Evolutionary conservation across 2,888 invertebrate genomes (phyloP), one percentile per base, ranked within the genome.

Genomic region (Caenorhabditis sp.): DNA sequence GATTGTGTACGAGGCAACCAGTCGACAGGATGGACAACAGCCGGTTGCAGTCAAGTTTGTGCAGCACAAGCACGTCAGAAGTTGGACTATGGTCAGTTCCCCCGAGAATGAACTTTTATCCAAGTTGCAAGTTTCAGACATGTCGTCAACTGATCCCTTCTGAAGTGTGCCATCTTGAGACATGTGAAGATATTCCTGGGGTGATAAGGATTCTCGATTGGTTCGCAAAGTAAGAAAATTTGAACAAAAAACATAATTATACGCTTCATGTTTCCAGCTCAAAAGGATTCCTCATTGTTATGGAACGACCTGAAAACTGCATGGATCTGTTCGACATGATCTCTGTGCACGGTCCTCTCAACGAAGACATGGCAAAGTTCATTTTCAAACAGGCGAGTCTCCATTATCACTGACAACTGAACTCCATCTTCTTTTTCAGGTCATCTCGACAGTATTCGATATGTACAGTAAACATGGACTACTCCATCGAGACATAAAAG

Each of bases 11-110:
- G 86, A 87, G 66, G 87, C 80, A 44, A 76, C 82, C 35, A 81
- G 89, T 0, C 72, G 85, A n/a, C 22, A 59, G 5, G 90, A 90
- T 41, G 83, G 84, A 31, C 80, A 74, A 77, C 70, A 66, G 77
- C 90, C 91, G 16, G 90, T 91, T 28, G 91, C 91, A 19, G 90
- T 91, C 8, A 91, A 91, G 69, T 91, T 91, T 68, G 88, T 91
- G 69, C 90, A 91, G 79, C 86, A 91, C 68, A 87, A 90, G 59
- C 85, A 89, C 64, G 89, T 91, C 16, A 76, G 90, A n/a, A 90
- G 90, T 26, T 91, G 91, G 91, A 87, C 86, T 24, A 82, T 86
- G 86, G 85, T 87, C 19, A 51, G 80, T 44, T 16, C 12, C 31
- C 28, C 19, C n/a, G 38, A 56, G 41, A n/a, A 22, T 22, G 51